These are phyloP conservation scores for Oceanodroma tethys DNA, from an alignment of 2,113 vertebrate genomes.

Conservation along the genomic window DNA sequence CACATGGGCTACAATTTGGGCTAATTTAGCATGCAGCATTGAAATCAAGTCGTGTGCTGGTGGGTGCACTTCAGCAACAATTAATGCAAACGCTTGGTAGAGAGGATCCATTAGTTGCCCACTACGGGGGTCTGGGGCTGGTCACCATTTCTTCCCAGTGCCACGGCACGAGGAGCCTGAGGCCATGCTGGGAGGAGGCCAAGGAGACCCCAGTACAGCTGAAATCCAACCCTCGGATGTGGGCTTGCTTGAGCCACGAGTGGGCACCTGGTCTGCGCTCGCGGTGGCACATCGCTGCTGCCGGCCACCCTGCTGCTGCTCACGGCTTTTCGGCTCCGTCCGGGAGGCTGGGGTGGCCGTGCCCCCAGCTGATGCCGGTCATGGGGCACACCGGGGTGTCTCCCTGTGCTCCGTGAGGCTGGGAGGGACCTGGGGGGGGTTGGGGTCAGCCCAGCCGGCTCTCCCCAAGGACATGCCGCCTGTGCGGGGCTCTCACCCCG, in stretches of 20 bases:
- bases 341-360: accelerated
- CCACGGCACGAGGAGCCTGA: accelerated
- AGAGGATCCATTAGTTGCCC: background rate
- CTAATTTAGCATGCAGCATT: accelerated
- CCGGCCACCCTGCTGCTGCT: background rate
- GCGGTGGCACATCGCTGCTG: background rate
- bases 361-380: background rate
- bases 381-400: background rate
- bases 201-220: background rate
- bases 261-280: accelerated
- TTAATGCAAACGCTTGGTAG: background rate
- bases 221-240: accelerated
- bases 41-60: background rate
- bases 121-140: accelerated
- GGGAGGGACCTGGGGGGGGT: background rate
- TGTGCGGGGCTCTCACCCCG: accelerated
- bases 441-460: background rate
- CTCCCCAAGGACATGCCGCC: background rate
- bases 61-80: background rate
- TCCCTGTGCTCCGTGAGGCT: accelerated
- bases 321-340: accelerated
- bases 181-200: background rate
- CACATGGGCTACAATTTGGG: background rate
- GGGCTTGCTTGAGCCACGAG: background rate
- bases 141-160: background rate